Percentiles rank a stretch among this genome's conserved stretches.
Conservation (phyloP, 2,888 invertebrate species). For the Bombylius major region DNA sequence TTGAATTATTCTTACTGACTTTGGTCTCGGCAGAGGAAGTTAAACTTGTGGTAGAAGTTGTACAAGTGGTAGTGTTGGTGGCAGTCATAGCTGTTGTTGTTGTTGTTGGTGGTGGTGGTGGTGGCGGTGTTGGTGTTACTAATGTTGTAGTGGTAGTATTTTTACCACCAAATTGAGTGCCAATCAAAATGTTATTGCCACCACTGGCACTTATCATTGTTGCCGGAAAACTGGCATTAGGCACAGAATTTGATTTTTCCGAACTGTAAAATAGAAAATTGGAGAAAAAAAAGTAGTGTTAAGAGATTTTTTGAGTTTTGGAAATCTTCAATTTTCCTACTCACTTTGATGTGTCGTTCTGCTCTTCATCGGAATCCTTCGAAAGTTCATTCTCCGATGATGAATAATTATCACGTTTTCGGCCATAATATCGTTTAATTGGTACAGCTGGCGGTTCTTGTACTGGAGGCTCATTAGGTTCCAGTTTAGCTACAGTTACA, state of each 20-base stretch:
- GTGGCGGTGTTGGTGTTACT: no score
- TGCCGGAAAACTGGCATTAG: slow-evolving; percentile 10
- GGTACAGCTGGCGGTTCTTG: slow-evolving; percentile 25
- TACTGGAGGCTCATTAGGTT: neutral
- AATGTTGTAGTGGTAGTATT: no score
- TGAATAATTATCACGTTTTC: slow-evolving; percentile 42
- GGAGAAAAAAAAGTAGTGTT: neutral
- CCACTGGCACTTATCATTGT: no score
- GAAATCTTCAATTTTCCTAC: slow-evolving; percentile 24
- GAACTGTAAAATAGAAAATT: slow-evolving; percentile 19
- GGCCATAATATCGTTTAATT: slow-evolving; percentile 44
- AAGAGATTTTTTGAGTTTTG: neutral
- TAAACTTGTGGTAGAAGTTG: slow-evolving; percentile 23
- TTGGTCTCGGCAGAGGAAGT: slow-evolving; percentile 61
- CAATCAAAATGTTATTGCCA: no score
- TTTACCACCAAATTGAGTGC: no score
- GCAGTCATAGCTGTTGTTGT: neutral
- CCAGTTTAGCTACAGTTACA: no score
- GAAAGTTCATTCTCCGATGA: slow-evolving; percentile 36
- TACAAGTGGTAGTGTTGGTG: neutral
- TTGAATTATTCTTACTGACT: slow-evolving; percentile 88
- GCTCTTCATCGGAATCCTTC: slow-evolving; percentile 24
- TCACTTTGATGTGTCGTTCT: slow-evolving; percentile 17
- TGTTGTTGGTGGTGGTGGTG: no score
- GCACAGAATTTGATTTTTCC: slow-evolving; percentile 29